These are phyloP conservation scores for pig (Sus scrofa) DNA, from an alignment of 2,113 vertebrate genomes.

Conservation along the genomic window DNA sequence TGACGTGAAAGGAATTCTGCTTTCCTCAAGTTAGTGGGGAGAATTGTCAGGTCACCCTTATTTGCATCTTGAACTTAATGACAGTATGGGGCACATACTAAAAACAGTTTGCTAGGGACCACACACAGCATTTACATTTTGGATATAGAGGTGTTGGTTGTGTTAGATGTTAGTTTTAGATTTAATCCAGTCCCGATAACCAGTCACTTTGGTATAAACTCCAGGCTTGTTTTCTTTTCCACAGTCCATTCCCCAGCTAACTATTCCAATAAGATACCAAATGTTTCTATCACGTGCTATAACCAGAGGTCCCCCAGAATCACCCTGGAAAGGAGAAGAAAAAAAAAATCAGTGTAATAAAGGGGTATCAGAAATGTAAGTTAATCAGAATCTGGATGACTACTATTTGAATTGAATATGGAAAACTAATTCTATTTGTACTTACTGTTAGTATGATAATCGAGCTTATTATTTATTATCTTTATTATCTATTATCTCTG, in stretches of 20 bases:
- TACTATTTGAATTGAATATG: conserved; percentile 15
- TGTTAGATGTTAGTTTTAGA: conserved; percentile 76
- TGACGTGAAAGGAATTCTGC: background rate
- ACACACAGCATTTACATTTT: background rate
- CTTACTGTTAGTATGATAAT: background rate
- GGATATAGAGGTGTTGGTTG: background rate
- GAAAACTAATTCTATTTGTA: conserved; percentile 30
- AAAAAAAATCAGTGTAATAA: conserved; percentile 18
- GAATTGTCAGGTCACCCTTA: background rate
- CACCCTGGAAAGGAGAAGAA: conserved; percentile 84
- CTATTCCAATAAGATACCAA: conserved; percentile 91
- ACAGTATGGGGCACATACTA: background rate
- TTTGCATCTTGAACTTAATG: background rate
- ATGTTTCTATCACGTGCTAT: conserved; percentile 79
- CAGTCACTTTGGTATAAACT: conserved; percentile 88
- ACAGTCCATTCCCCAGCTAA: conserved; percentile 89
- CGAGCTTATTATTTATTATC: background rate
- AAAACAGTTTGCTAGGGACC: background rate
- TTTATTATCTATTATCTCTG: background rate
- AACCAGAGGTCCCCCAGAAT: conserved; percentile 91
- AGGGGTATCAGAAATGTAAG: background rate
- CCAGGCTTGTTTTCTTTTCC: conserved; percentile 85
- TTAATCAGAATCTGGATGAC: background rate
- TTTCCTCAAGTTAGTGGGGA: background rate
- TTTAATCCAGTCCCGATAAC: conserved; percentile 88